Percentiles rank a stretch among this genome's conserved stretches.
phyloP scores from a whole-genome alignment of 1,140 invertebrate species.

The Euura saliciscinereae region DNA sequence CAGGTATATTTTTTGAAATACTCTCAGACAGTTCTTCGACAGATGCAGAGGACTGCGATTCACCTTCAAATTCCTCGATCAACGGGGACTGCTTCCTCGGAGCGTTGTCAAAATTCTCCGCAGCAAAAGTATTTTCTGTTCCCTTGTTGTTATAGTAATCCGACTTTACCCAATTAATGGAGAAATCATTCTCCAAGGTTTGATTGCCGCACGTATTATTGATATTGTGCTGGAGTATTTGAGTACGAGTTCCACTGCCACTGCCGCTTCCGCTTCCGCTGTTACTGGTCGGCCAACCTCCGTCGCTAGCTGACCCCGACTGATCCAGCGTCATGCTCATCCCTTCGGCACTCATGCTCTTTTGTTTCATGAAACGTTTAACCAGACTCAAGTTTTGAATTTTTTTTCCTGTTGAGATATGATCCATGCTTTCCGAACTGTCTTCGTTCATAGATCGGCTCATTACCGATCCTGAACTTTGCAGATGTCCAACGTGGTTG shows the following conservation, averaged over 20 bases:
- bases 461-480: slow-evolving; percentile 54
- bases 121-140: slow-evolving; percentile 31
- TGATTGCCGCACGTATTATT: slow-evolving; percentile 27
- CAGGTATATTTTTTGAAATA: slow-evolving; percentile 47
- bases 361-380: slow-evolving; percentile 90
- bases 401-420: slow-evolving; percentile 57
- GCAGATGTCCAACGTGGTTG: slow-evolving; percentile 45
- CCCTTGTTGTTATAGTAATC: slow-evolving; percentile 37
- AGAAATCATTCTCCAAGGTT: slow-evolving; percentile 47
- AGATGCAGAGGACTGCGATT: slow-evolving; percentile 51
- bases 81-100: slow-evolving; percentile 38
- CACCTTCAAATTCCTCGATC: slow-evolving; percentile 55
- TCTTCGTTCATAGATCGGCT: slow-evolving; percentile 56
- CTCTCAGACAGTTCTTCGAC: slow-evolving; percentile 60
- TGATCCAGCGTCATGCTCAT: slow-evolving; percentile 60
- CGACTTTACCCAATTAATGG: slow-evolving; percentile 55
- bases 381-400: slow-evolving; percentile 78
- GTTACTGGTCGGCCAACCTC: slow-evolving; percentile 50
- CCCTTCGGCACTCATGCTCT: slow-evolving; percentile 78
- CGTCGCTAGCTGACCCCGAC: slow-evolving; percentile 50
- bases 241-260: slow-evolving; percentile 46
- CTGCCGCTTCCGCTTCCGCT: slow-evolving; percentile 48
- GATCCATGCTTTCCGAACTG: slow-evolving; percentile 52
- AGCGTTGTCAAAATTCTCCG: slow-evolving; percentile 42
- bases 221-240: slow-evolving; percentile 44